Base-by-base conservation (phyloP, 2,797 vertebrate species). In the Mormyrus hasselquistii region DNA sequence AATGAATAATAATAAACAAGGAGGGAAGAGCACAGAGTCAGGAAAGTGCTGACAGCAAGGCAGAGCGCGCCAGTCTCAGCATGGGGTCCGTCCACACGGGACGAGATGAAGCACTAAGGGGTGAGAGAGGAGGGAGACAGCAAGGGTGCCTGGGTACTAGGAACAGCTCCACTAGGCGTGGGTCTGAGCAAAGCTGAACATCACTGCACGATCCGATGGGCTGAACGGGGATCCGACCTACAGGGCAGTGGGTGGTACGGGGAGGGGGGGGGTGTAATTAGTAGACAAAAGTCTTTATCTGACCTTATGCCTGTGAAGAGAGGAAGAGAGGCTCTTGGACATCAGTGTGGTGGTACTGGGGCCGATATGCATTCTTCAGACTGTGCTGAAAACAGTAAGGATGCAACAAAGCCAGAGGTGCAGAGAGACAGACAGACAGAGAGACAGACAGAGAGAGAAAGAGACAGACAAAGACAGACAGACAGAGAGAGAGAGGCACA, bases 71-170 rank as follows among this genome's bases (percentile, higher is more conserved):
- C 62, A 69, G 62, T 25, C 3, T 69, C 25, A 29, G 25, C 62
- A 4, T 12, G 62, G 25, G 9, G 25, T 29, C 25, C 25, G 25
- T 34, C 25, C 25, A 10, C 9, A 29, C 8, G 22, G 4, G 29
- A 29, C 4, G 62, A 65, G 62, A 65, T 65, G 65, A 88, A 85
- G 44, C 49, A 86, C 79, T 86, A 19, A 87, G 86, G 16, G 86
- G 85, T 69, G 53, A 89, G 53, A 87, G 85, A 90, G 19, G 87
- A 16, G 79, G 87, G 73, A 89, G 49, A 89, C 69, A 90, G 19
- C 57, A 29, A 86, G 88, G 62, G 69, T 62, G 87, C n/a, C 34
- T 82, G 87, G 29, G 88, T 88, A 44, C 55, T 69, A 29, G 62
- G 34, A 44, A 84, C 89, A 87, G 65, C 87, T 90, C 88, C 88